Conservation (phyloP, 2,888 invertebrate genomes). For the Coleophora deauratella region DNA sequence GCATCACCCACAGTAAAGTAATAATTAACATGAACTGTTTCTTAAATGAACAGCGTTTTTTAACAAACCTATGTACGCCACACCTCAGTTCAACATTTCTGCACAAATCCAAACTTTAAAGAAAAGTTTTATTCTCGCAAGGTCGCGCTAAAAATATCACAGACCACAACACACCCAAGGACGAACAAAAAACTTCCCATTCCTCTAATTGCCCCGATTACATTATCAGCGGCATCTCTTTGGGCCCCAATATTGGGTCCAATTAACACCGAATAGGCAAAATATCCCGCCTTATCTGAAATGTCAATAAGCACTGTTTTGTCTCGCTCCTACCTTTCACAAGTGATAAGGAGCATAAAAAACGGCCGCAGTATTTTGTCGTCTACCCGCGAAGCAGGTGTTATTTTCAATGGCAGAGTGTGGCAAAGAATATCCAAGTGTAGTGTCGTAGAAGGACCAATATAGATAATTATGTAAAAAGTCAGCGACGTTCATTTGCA, state of each 20-base stretch:
- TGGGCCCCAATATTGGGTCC: slow-evolving; percentile 32
- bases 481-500: no score
- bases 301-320: slow-evolving; percentile 48
- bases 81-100: slow-evolving; percentile 18
- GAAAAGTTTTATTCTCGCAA: no score
- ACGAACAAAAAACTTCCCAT: no score
- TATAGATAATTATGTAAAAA: no score
- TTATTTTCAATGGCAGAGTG: slow-evolving; percentile 5
- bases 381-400: slow-evolving; percentile 48
- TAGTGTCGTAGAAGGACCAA: no score
- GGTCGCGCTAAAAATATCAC: no score
- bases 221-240: slow-evolving; percentile 30
- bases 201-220: slow-evolving; percentile 22
- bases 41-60: no score
- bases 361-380: slow-evolving; percentile 35
- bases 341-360: slow-evolving; percentile 35
- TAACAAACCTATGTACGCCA: no score
- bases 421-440: neutral
- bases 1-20: no score
- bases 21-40: no score
- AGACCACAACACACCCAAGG: no score
- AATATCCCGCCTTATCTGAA: slow-evolving; percentile 33
- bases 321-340: slow-evolving; percentile 37
- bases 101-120: no score
- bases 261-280: slow-evolving; percentile 50